Evolutionary conservation across 1,140 invertebrate species (phyloP).

Genomic region (Dendrolimus punctatus): DNA sequence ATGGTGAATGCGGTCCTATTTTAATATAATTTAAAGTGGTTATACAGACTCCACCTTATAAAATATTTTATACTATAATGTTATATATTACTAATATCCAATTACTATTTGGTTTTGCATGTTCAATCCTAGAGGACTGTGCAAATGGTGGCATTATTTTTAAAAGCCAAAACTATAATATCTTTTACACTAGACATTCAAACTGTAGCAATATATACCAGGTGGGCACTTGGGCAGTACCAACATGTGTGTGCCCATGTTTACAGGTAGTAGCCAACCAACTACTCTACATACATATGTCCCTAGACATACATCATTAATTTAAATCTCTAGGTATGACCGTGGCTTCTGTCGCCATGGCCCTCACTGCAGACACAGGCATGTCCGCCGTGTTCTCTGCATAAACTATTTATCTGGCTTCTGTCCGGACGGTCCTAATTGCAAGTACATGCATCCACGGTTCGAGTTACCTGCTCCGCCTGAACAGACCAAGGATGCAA

Average conservation of each 20-base stretch:
- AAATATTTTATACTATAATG: too few relatives aligned
- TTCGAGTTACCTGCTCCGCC: constrained; percentile 95
- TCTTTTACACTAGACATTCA: too few relatives aligned
- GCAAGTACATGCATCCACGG: constrained; percentile 97
- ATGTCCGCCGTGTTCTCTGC: constrained; percentile 95
- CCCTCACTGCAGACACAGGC: constrained; percentile 96
- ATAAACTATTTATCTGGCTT: constrained; percentile 97
- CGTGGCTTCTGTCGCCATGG: constrained; percentile 99
- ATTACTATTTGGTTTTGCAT: too few relatives aligned
- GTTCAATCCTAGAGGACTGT: too few relatives aligned
- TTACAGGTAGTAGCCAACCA: background rate
- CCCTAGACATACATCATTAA: constrained; percentile 9
- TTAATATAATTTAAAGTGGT: too few relatives aligned
- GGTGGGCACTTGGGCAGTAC: too few relatives aligned
- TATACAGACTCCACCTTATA: too few relatives aligned
- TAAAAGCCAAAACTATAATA: too few relatives aligned
- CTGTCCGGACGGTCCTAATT: constrained; percentile 94
- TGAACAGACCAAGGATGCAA: constrained; percentile 87
- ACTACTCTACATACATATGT: background rate
- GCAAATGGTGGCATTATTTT: too few relatives aligned
- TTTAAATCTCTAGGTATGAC: constrained; percentile 81
- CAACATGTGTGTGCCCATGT: background rate
- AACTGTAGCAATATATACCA: too few relatives aligned
- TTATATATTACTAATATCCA: too few relatives aligned
- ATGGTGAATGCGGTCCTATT: too few relatives aligned